Evolutionary conservation across 2,888 invertebrate species (phyloP).

Genomic region (Caenorhabditis japonica): DNA sequence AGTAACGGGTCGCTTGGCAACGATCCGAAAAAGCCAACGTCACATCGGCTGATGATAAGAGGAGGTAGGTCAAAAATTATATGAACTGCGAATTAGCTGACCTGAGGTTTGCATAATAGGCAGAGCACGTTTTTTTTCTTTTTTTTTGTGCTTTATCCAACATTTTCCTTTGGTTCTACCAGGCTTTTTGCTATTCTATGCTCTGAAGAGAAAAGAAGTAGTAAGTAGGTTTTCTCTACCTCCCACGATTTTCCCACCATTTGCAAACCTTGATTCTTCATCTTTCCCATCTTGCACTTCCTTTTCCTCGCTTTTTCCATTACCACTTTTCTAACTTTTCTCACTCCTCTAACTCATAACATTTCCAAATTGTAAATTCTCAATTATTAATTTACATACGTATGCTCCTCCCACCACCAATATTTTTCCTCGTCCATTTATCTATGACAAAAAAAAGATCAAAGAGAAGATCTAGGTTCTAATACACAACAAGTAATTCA

Average conservation of each 20-base stretch:
- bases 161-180: too few species aligned
- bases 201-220: too few species aligned
- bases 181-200: too few species aligned
- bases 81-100: too few species aligned
- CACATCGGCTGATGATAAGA: conserved; percentile 48
- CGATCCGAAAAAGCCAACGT: conserved; percentile 25
- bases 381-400: conserved; percentile 2
- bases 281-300: background rate
- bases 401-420: conserved; percentile 1
- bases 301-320: conserved; percentile 4
- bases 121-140: too few species aligned
- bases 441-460: background rate
- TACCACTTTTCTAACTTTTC: conserved; percentile 2
- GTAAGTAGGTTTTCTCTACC: too few species aligned
- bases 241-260: conserved; percentile 27
- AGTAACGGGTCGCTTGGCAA: conserved; percentile 37
- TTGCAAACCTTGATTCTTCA: conserved; percentile 20
- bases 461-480: conserved; percentile 1
- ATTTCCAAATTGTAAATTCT: conserved; percentile 8
- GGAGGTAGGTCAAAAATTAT: conserved; percentile 55
- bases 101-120: too few species aligned
- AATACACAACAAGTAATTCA: too few species aligned
- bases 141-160: too few species aligned
- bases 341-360: conserved; percentile 12
- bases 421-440: conserved; percentile 13